Evolutionary conservation across 2,888 invertebrate genomes (phyloP).

Genomic region (Scelioninae gen. 2): DNA sequence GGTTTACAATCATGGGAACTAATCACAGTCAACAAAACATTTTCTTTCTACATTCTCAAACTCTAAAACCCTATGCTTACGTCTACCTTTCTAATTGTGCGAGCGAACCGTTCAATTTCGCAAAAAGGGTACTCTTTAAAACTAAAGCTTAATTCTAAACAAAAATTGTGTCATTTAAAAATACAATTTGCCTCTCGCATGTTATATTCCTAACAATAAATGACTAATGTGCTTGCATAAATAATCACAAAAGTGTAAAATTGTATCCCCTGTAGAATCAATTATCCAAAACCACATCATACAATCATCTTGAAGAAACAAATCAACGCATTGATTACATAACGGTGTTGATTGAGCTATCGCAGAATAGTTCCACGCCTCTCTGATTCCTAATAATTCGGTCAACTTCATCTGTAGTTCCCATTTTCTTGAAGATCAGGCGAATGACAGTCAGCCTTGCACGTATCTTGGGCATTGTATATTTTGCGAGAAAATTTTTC

Average conservation of each 20-base stretch:
- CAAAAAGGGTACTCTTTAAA: no score
- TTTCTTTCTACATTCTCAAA: no score
- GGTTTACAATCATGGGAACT: no score
- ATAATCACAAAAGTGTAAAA: neutral
- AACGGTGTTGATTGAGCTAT: neutral
- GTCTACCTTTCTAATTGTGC: no score
- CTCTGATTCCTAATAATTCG: neutral
- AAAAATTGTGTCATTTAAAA: no score
- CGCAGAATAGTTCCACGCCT: neutral
- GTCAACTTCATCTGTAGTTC: neutral
- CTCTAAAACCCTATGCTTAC: no score
- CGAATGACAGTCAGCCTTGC: neutral
- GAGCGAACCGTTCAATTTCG: no score
- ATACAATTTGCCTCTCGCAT: neutral
- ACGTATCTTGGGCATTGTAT: slow-evolving; percentile 14
- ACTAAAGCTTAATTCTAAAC: no score
- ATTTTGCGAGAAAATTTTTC: no score
- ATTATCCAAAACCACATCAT: neutral
- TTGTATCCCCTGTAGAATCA: neutral
- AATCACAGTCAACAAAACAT: no score
- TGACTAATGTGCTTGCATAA: neutral
- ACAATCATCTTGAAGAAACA: neutral
- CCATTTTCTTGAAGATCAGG: neutral
- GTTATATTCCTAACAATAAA: neutral
- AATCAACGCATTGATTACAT: neutral